Evolutionary conservation across 2,888 invertebrate species (phyloP).

Genomic region (Orchestes rusci): DNA sequence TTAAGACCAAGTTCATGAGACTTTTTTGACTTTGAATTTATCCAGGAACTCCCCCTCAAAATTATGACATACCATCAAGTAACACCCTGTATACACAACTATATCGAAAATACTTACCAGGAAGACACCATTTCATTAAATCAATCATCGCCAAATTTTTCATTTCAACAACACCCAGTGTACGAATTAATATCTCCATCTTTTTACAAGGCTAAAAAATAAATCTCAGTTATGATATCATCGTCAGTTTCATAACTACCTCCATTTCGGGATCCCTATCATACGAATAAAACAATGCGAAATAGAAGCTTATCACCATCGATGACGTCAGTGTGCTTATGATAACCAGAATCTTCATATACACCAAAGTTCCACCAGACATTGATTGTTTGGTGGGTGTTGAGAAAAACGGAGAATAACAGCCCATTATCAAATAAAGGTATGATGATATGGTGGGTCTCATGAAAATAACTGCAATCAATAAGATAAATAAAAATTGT

Average conservation of each 20-base stretch:
- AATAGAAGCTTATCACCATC: constrained; percentile 11
- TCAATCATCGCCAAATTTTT: not conserved
- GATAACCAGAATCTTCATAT: constrained; percentile 14
- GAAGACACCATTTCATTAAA: constrained; percentile 11
- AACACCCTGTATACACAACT: no score
- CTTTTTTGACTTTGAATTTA: no score
- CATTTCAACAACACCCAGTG: constrained; percentile 13
- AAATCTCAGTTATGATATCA: not conserved
- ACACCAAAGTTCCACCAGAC: constrained; percentile 9
- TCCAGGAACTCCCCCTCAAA: no score
- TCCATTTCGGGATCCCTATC: constrained; percentile 3
- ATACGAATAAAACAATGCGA: constrained; percentile 10
- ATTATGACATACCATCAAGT: no score
- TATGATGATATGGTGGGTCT: constrained; percentile 19
- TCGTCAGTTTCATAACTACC: constrained; percentile 5
- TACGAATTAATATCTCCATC: constrained; percentile 10
- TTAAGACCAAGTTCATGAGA: no score
- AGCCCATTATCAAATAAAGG: constrained; percentile 14
- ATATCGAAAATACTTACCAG: constrained; percentile 16
- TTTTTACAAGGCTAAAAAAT: constrained; percentile 12
- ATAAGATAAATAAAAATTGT: no score
- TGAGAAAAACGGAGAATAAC: constrained; percentile 20
- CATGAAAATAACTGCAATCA: constrained; percentile 8
- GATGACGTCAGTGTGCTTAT: constrained; percentile 9
- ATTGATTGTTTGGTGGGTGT: constrained; percentile 13